These are phyloP conservation scores for Clytia hemisphaerica DNA, from an alignment of 30 jellyfish, hydroid and myxozoan genomes.

Conservation along the genomic window DNA sequence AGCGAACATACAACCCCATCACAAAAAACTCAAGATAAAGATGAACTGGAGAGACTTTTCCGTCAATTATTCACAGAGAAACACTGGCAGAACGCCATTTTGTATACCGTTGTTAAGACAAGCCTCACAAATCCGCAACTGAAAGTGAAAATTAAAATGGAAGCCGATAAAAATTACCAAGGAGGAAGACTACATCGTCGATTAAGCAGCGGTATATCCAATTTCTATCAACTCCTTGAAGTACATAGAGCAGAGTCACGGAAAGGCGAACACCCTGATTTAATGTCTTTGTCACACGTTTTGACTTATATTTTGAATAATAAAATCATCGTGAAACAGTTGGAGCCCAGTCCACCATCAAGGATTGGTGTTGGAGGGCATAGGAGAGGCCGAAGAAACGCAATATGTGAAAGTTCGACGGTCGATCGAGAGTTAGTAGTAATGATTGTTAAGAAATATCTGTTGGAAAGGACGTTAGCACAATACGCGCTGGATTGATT, in stretches of 20 bases:
- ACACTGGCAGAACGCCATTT: conserved; percentile 13
- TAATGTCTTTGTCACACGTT: neutral
- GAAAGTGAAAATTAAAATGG: neutral
- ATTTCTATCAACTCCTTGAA: neutral
- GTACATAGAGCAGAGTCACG: neutral
- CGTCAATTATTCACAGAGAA: neutral
- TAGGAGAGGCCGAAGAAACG: neutral
- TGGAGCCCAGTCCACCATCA: no score
- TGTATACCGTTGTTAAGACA: neutral
- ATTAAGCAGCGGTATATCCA: neutral
- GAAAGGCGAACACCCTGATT: neutral
- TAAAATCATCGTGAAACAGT: neutral
- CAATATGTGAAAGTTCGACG: conserved; percentile 4
- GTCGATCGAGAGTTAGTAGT: neutral
- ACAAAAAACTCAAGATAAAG: neutral
- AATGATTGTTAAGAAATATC: neutral
- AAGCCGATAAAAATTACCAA: neutral
- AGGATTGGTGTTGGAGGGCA: no score
- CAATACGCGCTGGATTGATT: conserved; percentile 7
- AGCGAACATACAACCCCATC: no score
- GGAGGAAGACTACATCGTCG: no score
- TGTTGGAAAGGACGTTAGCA: conserved; percentile 5
- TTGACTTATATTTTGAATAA: neutral
- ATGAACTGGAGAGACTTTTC: neutral
- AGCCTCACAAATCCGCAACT: neutral